phyloP scores from a whole-genome alignment of 2,113 vertebrate genomes.

The Neodon shergylaensis region DNA sequence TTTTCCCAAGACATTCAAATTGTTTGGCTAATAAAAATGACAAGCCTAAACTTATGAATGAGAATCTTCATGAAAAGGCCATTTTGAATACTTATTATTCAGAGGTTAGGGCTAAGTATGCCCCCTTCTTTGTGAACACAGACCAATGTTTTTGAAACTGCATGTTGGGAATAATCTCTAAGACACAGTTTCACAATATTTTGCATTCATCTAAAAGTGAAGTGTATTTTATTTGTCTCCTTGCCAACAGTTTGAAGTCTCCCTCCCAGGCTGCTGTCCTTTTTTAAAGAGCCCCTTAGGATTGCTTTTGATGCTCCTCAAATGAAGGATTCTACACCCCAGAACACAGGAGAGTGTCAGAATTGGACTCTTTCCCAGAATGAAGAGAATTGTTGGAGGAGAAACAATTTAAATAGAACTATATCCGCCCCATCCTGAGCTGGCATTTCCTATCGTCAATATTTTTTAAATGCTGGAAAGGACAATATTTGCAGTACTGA shows the following conservation, averaged over 20 bases:
- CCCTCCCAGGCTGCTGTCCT: constrained; percentile 79
- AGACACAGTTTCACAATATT: constrained; percentile 80
- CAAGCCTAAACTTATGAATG: constrained; percentile 54
- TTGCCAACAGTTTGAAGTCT: constrained; percentile 83
- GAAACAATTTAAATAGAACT: constrained; percentile 75
- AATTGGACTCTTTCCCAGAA: constrained; percentile 83
- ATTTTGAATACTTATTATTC: constrained; percentile 46
- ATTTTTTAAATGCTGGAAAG: constrained; percentile 55
- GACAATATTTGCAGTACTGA: not conserved
- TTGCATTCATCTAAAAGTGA: constrained; percentile 78
- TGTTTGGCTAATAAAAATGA: constrained; percentile 56
- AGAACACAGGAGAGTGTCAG: constrained; percentile 71
- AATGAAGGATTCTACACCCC: constrained; percentile 81
- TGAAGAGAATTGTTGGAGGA: constrained; percentile 76
- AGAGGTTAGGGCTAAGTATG: constrained; percentile 58
- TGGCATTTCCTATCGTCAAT: constrained; percentile 74
- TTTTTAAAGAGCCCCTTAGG: constrained; percentile 73
- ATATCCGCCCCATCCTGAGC: constrained; percentile 50
- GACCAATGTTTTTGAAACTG: constrained; percentile 73
- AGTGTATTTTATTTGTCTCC: constrained; percentile 83
- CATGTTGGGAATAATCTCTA: constrained; percentile 76
- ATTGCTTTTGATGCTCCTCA: constrained; percentile 82
- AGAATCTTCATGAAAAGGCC: constrained; percentile 58
- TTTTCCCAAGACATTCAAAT: constrained; percentile 52
- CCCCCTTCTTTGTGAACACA: constrained; percentile 69